A percentile compares a stretch with the other conserved stretches of the same genome.
Conservation (phyloP, 2,113 vertebrate species). For the Nerophis lumbriciformis region DNA sequence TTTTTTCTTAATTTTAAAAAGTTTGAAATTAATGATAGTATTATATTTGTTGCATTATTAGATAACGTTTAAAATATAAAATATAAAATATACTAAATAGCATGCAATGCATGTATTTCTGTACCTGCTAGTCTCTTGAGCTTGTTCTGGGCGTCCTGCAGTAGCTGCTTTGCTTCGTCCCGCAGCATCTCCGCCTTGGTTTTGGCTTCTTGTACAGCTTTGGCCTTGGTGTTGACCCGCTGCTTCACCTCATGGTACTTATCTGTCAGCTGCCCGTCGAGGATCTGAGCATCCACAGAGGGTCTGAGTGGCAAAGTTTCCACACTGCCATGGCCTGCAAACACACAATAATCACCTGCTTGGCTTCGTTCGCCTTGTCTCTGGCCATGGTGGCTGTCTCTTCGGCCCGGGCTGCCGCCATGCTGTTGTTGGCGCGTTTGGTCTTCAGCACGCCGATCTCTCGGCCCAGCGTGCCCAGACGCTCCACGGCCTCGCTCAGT, state of each 20-base stretch:
- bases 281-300: slow-evolving; percentile 67
- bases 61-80: too few species aligned
- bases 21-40: too few species aligned
- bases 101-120: too few species aligned
- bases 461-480: slow-evolving; percentile 70
- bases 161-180: slow-evolving; percentile 81
- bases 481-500: slow-evolving; percentile 75
- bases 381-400: slow-evolving; percentile 82
- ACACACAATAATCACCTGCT: slow-evolving; percentile 73
- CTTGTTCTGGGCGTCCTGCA: slow-evolving; percentile 83
- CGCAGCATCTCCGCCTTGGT: slow-evolving; percentile 80
- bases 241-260: slow-evolving; percentile 83
- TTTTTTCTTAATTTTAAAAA: too few species aligned
- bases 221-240: slow-evolving; percentile 82
- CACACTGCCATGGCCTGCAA: background rate
- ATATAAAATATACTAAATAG: too few species aligned
- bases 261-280: slow-evolving; percentile 83
- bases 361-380: slow-evolving; percentile 84
- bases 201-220: slow-evolving; percentile 78
- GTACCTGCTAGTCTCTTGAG: slow-evolving; percentile 84
- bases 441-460: slow-evolving; percentile 82
- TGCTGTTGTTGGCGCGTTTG: slow-evolving; percentile 86
- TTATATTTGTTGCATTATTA: too few species aligned
- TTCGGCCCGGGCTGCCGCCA: slow-evolving; percentile 83
- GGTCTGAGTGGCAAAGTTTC: background rate